Evolutionary conservation across 2,888 invertebrate genomes (phyloP).

Genomic region (Pasiphila rectangulata): DNA sequence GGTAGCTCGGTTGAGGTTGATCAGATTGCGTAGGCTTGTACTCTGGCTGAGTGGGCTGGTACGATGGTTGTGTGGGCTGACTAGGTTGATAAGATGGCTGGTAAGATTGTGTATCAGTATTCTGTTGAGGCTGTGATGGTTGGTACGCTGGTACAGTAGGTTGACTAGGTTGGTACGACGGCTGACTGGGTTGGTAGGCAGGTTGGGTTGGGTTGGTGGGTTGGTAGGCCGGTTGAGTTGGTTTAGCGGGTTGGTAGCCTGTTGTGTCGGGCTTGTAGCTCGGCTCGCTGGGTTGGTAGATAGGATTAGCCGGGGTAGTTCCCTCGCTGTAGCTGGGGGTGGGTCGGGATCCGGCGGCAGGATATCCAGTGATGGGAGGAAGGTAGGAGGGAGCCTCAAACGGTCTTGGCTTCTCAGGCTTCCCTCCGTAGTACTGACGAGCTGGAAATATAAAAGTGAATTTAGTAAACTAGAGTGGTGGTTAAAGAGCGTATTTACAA

Average conservation of each 20-base stretch:
- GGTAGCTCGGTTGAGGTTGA: conserved; percentile 37
- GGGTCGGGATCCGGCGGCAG: conserved; percentile 63
- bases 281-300: conserved; percentile 38
- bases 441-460: conserved; percentile 71
- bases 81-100: conserved; percentile 37
- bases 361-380: conserved; percentile 69
- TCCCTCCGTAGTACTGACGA: conserved; percentile 84
- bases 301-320: conserved; percentile 34
- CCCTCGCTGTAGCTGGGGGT: conserved; percentile 68
- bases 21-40: conserved; percentile 37
- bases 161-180: conserved; percentile 40
- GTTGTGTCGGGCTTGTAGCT: conserved; percentile 29
- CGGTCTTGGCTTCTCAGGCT: conserved; percentile 85
- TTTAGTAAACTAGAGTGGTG: too few species aligned
- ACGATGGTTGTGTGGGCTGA: conserved; percentile 37
- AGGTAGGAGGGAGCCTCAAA: conserved; percentile 76
- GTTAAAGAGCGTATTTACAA: conserved; percentile 9
- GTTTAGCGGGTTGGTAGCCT: conserved; percentile 39
- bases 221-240: conserved; percentile 43
- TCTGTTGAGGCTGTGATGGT: conserved; percentile 37
- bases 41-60: conserved; percentile 34
- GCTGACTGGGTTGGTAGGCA: conserved; percentile 43
- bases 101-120: too few species aligned
- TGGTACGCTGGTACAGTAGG: conserved; percentile 39
- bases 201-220: conserved; percentile 17